These are phyloP conservation scores for Pelobates fuscus DNA, from an alignment of 2,113 vertebrate species.

Conservation along the genomic window DNA sequence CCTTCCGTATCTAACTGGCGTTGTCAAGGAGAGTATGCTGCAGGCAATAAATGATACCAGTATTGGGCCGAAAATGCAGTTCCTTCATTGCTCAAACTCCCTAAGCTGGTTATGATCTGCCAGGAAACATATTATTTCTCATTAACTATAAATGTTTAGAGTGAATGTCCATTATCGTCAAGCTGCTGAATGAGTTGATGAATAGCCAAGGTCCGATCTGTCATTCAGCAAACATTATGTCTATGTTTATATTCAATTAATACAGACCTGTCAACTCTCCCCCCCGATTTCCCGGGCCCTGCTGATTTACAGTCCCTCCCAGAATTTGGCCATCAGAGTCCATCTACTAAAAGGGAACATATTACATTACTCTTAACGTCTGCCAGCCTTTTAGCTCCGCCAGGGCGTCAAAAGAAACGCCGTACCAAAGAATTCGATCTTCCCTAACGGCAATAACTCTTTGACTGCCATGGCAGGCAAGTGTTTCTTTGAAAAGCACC, in stretches of 20 bases:
- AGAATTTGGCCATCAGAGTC: conserved; percentile 32
- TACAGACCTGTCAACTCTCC: conserved; percentile 42
- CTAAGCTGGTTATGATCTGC: conserved; percentile 39
- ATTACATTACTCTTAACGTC: conserved; percentile 18
- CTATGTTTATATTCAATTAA: conserved; percentile 49
- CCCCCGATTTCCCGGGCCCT: conserved; percentile 19
- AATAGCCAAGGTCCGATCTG: conserved; percentile 27
- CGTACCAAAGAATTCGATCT: conserved; percentile 4
- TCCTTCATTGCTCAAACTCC: conserved; percentile 17
- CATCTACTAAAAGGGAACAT: conserved; percentile 20
- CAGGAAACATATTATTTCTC: conserved; percentile 48
- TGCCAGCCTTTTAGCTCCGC: neutral
- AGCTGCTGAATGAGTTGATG: conserved; percentile 34
- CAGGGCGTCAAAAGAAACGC: conserved; percentile 11
- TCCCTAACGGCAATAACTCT: neutral
- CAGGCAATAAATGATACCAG: conserved; percentile 19
- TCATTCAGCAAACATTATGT: conserved; percentile 42
- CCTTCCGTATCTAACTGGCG: neutral
- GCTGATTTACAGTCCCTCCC: conserved; percentile 35
- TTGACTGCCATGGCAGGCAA: too few species aligned
- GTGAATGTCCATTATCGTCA: conserved; percentile 41
- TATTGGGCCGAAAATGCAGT: neutral
- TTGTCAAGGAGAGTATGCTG: neutral
- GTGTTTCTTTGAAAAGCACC: too few species aligned
- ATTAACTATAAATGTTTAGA: conserved; percentile 50